phyloP scores from a whole-genome alignment of 2,113 vertebrate species.

The Taxidea taxus region DNA sequence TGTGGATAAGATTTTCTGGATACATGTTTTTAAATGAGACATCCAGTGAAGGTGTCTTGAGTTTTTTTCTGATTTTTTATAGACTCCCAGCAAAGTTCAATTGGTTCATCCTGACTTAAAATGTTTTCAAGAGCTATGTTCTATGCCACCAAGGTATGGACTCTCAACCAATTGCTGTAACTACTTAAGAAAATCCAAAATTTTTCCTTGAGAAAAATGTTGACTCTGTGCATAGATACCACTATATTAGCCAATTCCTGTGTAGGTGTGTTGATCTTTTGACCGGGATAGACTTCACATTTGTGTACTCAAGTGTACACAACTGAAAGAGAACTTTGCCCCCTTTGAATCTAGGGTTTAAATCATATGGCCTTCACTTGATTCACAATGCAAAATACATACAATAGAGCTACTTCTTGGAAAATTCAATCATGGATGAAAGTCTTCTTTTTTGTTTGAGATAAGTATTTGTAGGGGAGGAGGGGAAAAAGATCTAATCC shows the following conservation, averaged over 20 bases:
- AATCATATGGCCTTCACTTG: neutral
- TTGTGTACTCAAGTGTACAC: neutral
- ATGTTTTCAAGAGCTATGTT: neutral
- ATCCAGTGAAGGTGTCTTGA: neutral
- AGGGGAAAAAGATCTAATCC: neutral
- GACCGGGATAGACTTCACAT: neutral
- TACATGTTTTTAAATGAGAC: neutral
- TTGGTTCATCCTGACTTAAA: neutral
- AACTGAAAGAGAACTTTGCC: neutral
- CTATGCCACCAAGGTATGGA: neutral
- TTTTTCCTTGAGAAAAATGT: constrained; percentile 14
- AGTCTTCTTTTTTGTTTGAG: neutral
- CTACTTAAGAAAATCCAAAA: neutral
- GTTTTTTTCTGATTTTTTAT: neutral
- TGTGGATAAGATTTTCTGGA: neutral
- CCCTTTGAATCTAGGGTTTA: neutral
- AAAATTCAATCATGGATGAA: neutral
- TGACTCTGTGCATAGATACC: neutral
- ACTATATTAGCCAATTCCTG: neutral
- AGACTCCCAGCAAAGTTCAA: neutral
- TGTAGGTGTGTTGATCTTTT: neutral
- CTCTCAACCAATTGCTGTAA: neutral
- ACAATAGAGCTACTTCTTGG: neutral
- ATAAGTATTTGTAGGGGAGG: neutral
- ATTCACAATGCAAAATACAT: neutral